Base-by-base conservation (phyloP, 1,140 invertebrate species). In the Ceratosolen solmsi region DNA sequence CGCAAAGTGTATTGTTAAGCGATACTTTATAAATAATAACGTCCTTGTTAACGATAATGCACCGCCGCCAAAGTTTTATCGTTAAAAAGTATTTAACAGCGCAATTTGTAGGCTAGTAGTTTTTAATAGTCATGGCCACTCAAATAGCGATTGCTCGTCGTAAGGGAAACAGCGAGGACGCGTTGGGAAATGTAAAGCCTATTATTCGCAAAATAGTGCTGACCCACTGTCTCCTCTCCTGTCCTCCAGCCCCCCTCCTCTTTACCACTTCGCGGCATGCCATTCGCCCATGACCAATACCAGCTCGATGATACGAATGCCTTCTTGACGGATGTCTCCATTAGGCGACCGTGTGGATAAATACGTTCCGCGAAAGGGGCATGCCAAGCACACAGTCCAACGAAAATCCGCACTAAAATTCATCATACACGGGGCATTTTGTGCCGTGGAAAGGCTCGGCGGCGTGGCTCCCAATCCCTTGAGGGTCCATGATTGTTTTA, bases 311-410 rank as follows among this genome's bases (percentile, higher is more conserved):
- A 38, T 9, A 22, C 33, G 33, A 38, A 36, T 22, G 33, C 20
- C 5, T 68, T 33, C 63, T 68, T 38, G 63, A n/a, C 63, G 63
- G 38, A 38, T 68, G 38, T 68, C 63, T 68, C 63, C 63, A 68
- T 68, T 38, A 68, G 63, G 20, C 15, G 33, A 4, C 17, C 27
- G 33, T 15, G 60, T 27, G 27, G 25, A 33, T 63, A 63, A 63
- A 63, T 33, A 63, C 25, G 33, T 68, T 36, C 63, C 33, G 63
- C 33, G 63, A 68, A 68, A 38, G 63, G 63, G 33, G 4, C 13
- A 8, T 20, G 33, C 30, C n/a, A n/a, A 38, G 63, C 63, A 68
- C 33, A 22, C 20, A 38, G 33, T 8, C 25, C 63, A 38, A 38
- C 63, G 33, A 68, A 38, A 38, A 38, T 38, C 20, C 36, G 4